These are phyloP conservation scores for Apodemia zela DNA, from an alignment of 2,888 invertebrate genomes.

Conservation along the genomic window DNA sequence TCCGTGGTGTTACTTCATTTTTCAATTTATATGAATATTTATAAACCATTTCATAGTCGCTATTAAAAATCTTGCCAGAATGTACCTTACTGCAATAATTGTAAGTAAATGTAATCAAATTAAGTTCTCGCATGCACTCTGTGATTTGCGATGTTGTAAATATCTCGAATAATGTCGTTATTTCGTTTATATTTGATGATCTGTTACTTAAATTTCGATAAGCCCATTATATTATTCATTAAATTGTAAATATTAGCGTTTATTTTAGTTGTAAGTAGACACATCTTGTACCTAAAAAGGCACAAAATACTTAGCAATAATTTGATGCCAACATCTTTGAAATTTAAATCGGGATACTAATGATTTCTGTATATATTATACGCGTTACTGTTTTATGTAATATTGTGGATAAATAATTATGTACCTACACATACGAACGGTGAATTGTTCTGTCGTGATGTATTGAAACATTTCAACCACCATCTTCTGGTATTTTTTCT, in stretches of 20 bases:
- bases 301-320: constrained; percentile 73
- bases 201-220: constrained; percentile 51
- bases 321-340: constrained; percentile 71
- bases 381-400: constrained; percentile 29
- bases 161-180: constrained; percentile 76
- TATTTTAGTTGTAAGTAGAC: constrained; percentile 67
- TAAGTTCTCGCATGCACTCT: constrained; percentile 60
- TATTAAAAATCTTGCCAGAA: constrained; percentile 51
- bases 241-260: constrained; percentile 73
- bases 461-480: neutral
- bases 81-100: constrained; percentile 40
- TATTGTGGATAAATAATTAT: constrained; percentile 2
- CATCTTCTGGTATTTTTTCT: neutral
- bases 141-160: constrained; percentile 77
- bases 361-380: constrained; percentile 60
- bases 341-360: constrained; percentile 48
- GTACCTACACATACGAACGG: constrained; percentile 1
- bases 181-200: constrained; percentile 68
- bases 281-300: constrained; percentile 71
- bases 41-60: constrained; percentile 16
- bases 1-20: constrained; percentile 14
- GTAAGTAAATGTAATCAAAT: constrained; percentile 42
- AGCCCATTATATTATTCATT: constrained; percentile 57
- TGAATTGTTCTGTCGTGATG: neutral
- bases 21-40: constrained; percentile 16